Percentiles rank a stretch among this genome's conserved stretches.
These are phyloP conservation scores for Drosophila seclusa DNA, from an alignment of 2,888 invertebrate species.

Conservation along the genomic window DNA sequence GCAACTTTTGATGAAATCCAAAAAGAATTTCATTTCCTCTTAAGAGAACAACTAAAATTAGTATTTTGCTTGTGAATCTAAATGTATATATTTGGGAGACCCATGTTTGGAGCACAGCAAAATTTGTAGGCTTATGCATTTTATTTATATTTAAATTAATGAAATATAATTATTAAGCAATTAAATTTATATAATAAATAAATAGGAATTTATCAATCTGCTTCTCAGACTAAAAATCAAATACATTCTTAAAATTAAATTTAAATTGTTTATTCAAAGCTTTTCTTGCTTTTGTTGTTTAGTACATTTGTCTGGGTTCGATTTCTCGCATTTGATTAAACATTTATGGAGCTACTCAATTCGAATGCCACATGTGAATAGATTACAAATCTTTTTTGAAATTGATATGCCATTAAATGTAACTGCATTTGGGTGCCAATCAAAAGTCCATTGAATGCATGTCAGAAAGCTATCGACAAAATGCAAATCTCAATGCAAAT, in stretches of 20 bases:
- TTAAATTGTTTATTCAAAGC: neutral
- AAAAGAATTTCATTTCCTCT: neutral
- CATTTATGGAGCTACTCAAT: slow-evolving; percentile 11
- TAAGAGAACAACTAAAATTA: neutral
- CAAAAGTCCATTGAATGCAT: slow-evolving; percentile 61
- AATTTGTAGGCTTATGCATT: neutral
- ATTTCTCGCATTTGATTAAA: slow-evolving; percentile 4
- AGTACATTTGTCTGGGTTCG: neutral
- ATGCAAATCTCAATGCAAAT: slow-evolving; percentile 54
- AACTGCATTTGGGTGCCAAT: slow-evolving; percentile 39
- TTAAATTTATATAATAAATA: neutral
- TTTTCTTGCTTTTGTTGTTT: neutral
- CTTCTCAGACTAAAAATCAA: neutral
- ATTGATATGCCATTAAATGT: slow-evolving; percentile 38
- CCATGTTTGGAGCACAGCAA: neutral
- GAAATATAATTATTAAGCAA: neutral
- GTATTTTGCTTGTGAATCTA: neutral
- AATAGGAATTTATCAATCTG: neutral
- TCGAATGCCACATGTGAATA: neutral
- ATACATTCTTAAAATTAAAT: neutral
- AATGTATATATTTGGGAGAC: neutral
- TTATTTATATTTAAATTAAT: neutral
- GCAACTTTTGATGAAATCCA: neutral
- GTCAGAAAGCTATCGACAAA: slow-evolving; percentile 62
- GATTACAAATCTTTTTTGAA: slow-evolving; percentile 24